Evolutionary conservation across 2,113 vertebrate species (phyloP).

Genomic region (Prionailurus viverrinus): DNA sequence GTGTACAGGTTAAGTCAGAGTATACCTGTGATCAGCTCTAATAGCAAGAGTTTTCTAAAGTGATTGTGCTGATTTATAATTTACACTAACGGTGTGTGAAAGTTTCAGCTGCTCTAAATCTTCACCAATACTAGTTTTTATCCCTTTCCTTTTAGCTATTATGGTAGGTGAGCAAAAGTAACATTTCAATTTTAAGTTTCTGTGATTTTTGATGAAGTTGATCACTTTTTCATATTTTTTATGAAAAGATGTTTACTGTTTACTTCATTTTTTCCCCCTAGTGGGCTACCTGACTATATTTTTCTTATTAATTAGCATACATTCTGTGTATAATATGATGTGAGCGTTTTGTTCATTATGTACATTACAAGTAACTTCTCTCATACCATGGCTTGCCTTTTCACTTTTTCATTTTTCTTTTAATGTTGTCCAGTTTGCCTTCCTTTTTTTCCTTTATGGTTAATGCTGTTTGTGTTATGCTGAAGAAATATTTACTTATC

Average conservation of each 20-base stretch:
- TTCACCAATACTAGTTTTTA: neutral
- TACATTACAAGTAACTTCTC: neutral
- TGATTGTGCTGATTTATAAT: neutral
- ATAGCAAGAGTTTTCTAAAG: neutral
- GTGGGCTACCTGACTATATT: neutral
- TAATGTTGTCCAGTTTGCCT: neutral
- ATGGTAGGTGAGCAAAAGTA: neutral
- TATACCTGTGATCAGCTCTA: neutral
- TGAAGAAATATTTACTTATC: constrained; percentile 5
- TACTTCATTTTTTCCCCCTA: neutral
- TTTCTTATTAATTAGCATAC: neutral
- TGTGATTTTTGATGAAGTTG: neutral
- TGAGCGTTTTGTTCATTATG: neutral
- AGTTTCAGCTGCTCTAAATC: neutral
- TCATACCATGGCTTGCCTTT: neutral
- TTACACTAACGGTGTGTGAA: neutral
- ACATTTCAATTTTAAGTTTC: constrained; percentile 32
- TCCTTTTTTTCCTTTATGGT: neutral
- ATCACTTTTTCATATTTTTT: neutral
- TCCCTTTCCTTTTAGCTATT: neutral
- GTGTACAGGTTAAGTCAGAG: neutral
- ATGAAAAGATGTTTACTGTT: neutral
- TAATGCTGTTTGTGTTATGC: neutral
- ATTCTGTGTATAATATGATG: neutral
- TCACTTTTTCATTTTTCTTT: constrained; percentile 13